Base-by-base conservation (phyloP, 2,888 invertebrate species). In the Diaprepes abbreviatus region DNA sequence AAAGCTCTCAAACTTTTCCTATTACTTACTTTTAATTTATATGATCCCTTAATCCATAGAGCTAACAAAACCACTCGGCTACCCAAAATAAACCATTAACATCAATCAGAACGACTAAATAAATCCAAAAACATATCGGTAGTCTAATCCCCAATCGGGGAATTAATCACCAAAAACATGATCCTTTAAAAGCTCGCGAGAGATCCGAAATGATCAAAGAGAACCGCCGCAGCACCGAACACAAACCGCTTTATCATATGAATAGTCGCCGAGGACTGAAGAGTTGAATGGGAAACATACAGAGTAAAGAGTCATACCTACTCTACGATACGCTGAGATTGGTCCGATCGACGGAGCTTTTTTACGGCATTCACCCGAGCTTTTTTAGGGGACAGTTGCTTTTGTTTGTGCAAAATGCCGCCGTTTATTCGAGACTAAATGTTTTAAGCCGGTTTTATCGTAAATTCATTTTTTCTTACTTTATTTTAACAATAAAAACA, bases 251-350 rank as follows among this genome's bases (percentile, higher is more conserved):
- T 71, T 66, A 48, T 66, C 59, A 63, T 55, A 48, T 50, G 68
- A 73, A 59, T 69, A 63, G 68, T 60, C 54, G 69, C 50, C 70
- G 71, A 65, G 59, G 48, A 73, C 73, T 73, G 73, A 73, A 71
- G 50, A 60, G 33, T 43, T 59, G 59, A 59, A 59, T 59, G 60
- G 70, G 59, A 35, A 43, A 58, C 50, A 55, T 36, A 28, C 59
- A 60, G 50, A 50, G 35, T 62, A 64, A 66, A 54, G 48, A 63
- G 66, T 36, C 66, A 62, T 66, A 70, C 70, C 70, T 63, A 68
- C 71, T 52, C 67, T 67, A 63, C 54, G 59, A 64, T 48, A 40
- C 21, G 55, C 62, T 21, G 48, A 58, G 57, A 57, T 68, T 45
- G n/a, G 38, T 19, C 16, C 33, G 40, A 57, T 57, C 52, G 55